Evolutionary conservation across 2,888 invertebrate species (phyloP), one percentile per base, ranked within the genome.

Genomic region (Apodemia zela): DNA sequence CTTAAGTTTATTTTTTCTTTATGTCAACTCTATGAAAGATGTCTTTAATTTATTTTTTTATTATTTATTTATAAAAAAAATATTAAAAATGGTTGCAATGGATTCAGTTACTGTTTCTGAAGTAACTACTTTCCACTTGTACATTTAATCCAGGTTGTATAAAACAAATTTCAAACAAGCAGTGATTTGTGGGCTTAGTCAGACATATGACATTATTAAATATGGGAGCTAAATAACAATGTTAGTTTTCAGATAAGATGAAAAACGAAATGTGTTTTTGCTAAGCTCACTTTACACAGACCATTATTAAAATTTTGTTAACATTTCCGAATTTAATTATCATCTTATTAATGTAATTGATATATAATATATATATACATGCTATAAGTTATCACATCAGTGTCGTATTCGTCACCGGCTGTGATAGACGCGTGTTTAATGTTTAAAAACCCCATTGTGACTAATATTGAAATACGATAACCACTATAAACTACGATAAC

Each of bases 321-420:
- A 47, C n/a, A 47, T 17, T n/a, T 47, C 47, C 47, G 47, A 47
- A 47, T 68, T 69, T 54, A 62, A 13, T 54, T 54, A 54, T 54
- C 21, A 17, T 47, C 51, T 51, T 51, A 51, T 51, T 51, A 51
- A 13, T 21, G 49, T 21, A 51, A 51, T 51, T 13, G 11, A 21
- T 21, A 25, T 13, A n/a, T n/a, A n/a, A n/a, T n/a, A n/a, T n/a
- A n/a, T n/a, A 54, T 54, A 54, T 54, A 25, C 18, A 54, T 13
- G 21, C 21, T 13, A 51, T 8, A 51, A 51, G 18, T 54, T 54
- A 54, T 54, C 54, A 47, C 47, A 54, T 11, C 54, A 54, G 54
- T 54, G 25, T 54, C 25, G 54, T 25, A 54, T 13, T 21, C 25
- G 54, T 54, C 54, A 54, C 25, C 54, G 54, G 2, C 13, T 25